Conservation (phyloP, 1,140 invertebrate genomes). For the Zaprionus inermis region DNA sequence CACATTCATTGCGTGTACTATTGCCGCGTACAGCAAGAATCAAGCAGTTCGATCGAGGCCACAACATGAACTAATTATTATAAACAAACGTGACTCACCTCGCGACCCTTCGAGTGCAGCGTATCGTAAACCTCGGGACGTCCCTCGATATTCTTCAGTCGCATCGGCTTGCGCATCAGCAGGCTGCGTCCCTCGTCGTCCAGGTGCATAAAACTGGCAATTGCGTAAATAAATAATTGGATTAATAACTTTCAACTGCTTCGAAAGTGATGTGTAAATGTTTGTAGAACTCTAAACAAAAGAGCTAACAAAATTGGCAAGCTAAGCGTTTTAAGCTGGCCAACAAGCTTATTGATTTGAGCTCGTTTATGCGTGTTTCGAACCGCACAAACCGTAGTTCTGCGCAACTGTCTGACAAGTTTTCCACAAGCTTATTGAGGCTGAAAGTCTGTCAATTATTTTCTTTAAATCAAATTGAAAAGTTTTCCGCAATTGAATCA, state of each 20-base stretch:
- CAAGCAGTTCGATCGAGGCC: background rate
- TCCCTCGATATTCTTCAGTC: conserved; percentile 86
- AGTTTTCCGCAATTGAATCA: background rate
- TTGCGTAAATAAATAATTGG: conserved; percentile 1
- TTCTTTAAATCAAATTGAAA: background rate
- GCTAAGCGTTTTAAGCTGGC: background rate
- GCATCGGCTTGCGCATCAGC: conserved; percentile 86
- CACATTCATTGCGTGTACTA: conserved; percentile 37
- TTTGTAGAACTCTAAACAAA: background rate
- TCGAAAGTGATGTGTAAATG: background rate
- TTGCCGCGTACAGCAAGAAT: conserved; percentile 42
- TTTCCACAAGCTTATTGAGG: background rate
- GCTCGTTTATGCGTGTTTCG: background rate
- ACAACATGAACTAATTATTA: conserved; percentile 63
- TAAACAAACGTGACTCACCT: conserved; percentile 84
- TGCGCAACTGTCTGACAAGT: background rate
- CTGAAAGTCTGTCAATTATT: background rate
- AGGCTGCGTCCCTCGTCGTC: conserved; percentile 79
- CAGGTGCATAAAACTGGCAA: conserved; percentile 78
- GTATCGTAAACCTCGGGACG: conserved; percentile 87
- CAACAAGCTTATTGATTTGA: background rate
- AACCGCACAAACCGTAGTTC: background rate
- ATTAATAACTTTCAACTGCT: background rate
- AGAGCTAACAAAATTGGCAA: background rate
- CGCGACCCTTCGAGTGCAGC: conserved; percentile 85